Evolutionary conservation across 1,140 invertebrate species (phyloP).

Genomic region (Caerostris darwini): DNA sequence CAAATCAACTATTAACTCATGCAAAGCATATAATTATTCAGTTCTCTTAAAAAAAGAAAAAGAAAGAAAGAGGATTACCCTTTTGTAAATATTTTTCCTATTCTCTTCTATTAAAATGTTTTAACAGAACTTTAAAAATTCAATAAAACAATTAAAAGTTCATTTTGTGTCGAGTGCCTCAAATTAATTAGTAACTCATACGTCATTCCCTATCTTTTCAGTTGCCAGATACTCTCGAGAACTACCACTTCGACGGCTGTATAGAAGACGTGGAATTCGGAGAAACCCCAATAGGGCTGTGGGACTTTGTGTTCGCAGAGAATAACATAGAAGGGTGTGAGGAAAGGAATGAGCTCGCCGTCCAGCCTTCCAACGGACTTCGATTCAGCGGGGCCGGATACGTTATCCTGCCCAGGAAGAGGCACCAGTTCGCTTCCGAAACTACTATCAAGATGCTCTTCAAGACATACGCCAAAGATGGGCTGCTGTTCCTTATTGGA

Average conservation of each 20-base stretch:
- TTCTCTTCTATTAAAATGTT: too few species aligned
- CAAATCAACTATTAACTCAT: too few species aligned
- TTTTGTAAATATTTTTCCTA: too few species aligned
- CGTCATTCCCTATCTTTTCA: constrained; percentile 78
- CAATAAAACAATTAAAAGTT: too few species aligned
- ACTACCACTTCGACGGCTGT: constrained; percentile 91
- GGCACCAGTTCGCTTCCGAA: constrained; percentile 84
- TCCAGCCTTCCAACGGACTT: constrained; percentile 87
- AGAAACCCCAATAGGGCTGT: constrained; percentile 93
- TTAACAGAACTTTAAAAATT: too few species aligned
- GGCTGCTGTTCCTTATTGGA: constrained; percentile 92
- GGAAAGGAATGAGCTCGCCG: constrained; percentile 87
- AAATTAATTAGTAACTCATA: not conserved
- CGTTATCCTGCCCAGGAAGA: constrained; percentile 86
- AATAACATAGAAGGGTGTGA: constrained; percentile 88
- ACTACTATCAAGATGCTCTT: constrained; percentile 89
- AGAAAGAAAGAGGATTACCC: too few species aligned
- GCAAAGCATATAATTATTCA: too few species aligned
- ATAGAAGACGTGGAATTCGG: constrained; percentile 95
- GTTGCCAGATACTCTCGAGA: constrained; percentile 86
- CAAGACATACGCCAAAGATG: constrained; percentile 92
- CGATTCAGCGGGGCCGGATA: constrained; percentile 94
- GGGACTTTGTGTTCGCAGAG: constrained; percentile 92
- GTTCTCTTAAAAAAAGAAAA: too few species aligned
- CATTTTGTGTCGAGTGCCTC: not conserved